Percentiles rank a stretch among this genome's conserved stretches.
Evolutionary conservation across 1,140 invertebrate genomes (phyloP).

Genomic region (Drosophila sucinea): DNA sequence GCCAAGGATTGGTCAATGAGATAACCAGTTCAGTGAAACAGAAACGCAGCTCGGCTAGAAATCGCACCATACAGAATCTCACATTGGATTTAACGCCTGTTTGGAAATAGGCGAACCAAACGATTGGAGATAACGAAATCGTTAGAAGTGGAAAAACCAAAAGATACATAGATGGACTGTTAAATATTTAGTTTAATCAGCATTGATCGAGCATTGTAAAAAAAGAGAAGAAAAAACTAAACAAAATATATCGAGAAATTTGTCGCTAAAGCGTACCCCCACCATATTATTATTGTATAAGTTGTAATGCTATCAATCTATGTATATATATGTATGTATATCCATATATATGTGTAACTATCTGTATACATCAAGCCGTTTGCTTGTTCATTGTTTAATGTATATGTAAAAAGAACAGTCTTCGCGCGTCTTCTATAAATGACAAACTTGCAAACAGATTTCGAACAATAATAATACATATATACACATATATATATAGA

Average conservation of each 20-base stretch:
- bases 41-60: slow-evolving; percentile 90
- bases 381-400: slow-evolving; percentile 23
- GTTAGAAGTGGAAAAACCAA: slow-evolving; percentile 12
- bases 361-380: slow-evolving; percentile 12
- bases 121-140: neutral
- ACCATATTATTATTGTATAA: slow-evolving; percentile 30
- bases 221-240: slow-evolving; percentile 9
- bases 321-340: slow-evolving; percentile 8
- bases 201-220: slow-evolving; percentile 23
- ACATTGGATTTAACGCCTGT: slow-evolving; percentile 92
- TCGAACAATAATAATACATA: slow-evolving; percentile 32
- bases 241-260: slow-evolving; percentile 7
- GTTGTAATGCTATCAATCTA: slow-evolving; percentile 7
- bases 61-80: slow-evolving; percentile 90
- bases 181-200: slow-evolving; percentile 11
- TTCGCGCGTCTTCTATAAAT: slow-evolving; percentile 13
- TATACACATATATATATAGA: slow-evolving; percentile 30
- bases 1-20: slow-evolving; percentile 96
- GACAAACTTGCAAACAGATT: slow-evolving; percentile 41
- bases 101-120: slow-evolving; percentile 84
- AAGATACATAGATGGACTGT: slow-evolving; percentile 13
- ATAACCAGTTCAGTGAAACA: slow-evolving; percentile 94
- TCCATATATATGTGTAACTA: slow-evolving; percentile 3
- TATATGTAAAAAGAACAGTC: slow-evolving; percentile 20
- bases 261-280: slow-evolving; percentile 37